Percentiles rank a stretch among this genome's conserved stretches.
phyloP scores from a whole-genome alignment of 2,113 vertebrate species.

The Periophthalmodon schlosseri region DNA sequence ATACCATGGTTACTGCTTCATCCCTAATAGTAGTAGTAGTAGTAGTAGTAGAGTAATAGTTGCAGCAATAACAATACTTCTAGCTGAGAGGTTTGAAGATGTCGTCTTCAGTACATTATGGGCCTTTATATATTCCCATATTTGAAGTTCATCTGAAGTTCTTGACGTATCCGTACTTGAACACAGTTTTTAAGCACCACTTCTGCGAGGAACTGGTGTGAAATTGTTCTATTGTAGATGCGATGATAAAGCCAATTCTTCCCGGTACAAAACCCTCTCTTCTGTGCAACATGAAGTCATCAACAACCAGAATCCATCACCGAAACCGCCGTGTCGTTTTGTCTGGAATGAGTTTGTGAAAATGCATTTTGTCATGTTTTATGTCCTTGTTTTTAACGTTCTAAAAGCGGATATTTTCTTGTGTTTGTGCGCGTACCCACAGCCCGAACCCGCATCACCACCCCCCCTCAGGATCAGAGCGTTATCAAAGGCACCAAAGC shows the following conservation, averaged over 20 bases:
- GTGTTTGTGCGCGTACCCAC: constrained; percentile 14
- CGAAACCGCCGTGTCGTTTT: constrained; percentile 46
- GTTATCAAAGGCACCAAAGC: constrained; percentile 99
- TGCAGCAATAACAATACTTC: not conserved
- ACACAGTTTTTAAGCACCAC: not conserved
- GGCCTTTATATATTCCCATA: not conserved
- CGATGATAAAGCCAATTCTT: constrained; percentile 25
- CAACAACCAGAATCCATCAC: constrained; percentile 32
- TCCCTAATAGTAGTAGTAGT: not conserved
- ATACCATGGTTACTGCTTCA: no score
- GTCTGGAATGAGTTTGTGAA: constrained; percentile 47
- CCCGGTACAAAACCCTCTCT: constrained; percentile 33
- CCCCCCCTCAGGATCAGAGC: constrained; percentile 90
- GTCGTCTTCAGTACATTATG: not conserved
- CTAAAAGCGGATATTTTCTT: constrained; percentile 8
- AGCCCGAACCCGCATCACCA: constrained; percentile 93
- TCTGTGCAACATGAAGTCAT: constrained; percentile 21
- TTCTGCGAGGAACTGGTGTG: not conserved
- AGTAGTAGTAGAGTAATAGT: not conserved
- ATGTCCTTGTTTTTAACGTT: constrained; percentile 1
- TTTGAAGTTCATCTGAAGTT: not conserved
- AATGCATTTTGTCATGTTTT: constrained; percentile 28
- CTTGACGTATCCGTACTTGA: not conserved
- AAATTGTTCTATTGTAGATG: not conserved
- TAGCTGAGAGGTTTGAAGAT: not conserved